phyloP scores from a whole-genome alignment of 2,888 invertebrate species.

The Thecocarcelia acutangulata region DNA sequence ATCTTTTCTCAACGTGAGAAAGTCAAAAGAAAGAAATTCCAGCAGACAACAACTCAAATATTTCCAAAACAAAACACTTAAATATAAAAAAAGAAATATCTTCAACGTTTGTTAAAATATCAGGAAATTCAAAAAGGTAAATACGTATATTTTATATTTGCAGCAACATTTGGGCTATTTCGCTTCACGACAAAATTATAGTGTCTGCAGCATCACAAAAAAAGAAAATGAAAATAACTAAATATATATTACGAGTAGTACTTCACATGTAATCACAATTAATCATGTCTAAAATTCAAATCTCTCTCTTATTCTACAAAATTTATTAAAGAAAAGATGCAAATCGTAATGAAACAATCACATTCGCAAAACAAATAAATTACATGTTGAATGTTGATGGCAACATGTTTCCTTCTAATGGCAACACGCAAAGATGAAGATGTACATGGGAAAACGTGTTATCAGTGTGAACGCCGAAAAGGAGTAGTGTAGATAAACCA shows the following conservation, averaged over 20 bases:
- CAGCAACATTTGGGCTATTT: slow-evolving; percentile 11
- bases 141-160: neutral
- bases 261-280: slow-evolving; percentile 65
- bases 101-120: slow-evolving; percentile 3
- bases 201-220: neutral
- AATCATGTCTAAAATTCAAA: slow-evolving; percentile 53
- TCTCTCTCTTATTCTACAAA: slow-evolving; percentile 18
- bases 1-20: slow-evolving; percentile 65
- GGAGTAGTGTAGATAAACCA: too few species aligned
- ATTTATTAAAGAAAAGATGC: slow-evolving; percentile 22
- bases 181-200: slow-evolving; percentile 43
- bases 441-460: too few species aligned
- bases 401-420: too few species aligned
- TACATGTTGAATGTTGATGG: too few species aligned
- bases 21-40: slow-evolving; percentile 39
- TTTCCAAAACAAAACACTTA: neutral
- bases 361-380: neutral
- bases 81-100: neutral
- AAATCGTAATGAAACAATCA: slow-evolving; percentile 27
- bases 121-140: slow-evolving; percentile 28
- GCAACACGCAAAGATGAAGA: too few species aligned
- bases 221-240: neutral
- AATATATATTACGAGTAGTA: slow-evolving; percentile 31
- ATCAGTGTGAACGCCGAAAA: too few species aligned
- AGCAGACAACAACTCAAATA: slow-evolving; percentile 13